phyloP scores from a whole-genome alignment of 2,888 invertebrate genomes.

The Thera obeliscata region DNA sequence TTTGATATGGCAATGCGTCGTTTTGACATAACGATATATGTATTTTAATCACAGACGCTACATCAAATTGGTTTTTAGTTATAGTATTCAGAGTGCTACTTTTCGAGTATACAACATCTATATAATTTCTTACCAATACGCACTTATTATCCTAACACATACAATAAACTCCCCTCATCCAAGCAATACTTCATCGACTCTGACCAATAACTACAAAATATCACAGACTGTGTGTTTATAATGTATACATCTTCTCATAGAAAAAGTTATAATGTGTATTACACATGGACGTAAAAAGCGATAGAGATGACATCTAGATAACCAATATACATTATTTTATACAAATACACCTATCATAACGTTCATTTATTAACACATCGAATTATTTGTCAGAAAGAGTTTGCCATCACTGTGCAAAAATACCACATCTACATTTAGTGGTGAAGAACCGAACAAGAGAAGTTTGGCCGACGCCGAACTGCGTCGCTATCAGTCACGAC shows the following conservation, averaged over 20 bases:
- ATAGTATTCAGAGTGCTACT: constrained; percentile 62
- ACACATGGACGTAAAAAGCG: constrained; percentile 83
- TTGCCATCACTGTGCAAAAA: constrained; percentile 65
- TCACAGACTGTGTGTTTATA: constrained; percentile 84
- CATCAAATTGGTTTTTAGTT: constrained; percentile 68
- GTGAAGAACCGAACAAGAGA: constrained; percentile 36
- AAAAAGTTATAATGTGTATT: constrained; percentile 80
- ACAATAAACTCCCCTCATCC: constrained; percentile 74
- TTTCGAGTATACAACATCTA: constrained; percentile 74
- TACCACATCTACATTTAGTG: constrained; percentile 42
- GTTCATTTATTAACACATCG: constrained; percentile 63
- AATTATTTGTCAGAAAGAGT: constrained; percentile 76
- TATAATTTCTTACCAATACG: constrained; percentile 78
- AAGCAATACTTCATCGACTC: constrained; percentile 82
- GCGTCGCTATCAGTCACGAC: constrained; percentile 15
- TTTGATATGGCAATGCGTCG: constrained; percentile 82
- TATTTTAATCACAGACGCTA: constrained; percentile 82
- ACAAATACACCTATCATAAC: constrained; percentile 63
- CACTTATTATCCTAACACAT: constrained; percentile 79
- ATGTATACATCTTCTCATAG: constrained; percentile 85
- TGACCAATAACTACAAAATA: constrained; percentile 84
- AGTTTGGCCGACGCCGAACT: constrained; percentile 25
- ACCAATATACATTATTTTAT: constrained; percentile 72
- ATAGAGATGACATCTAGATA: constrained; percentile 79
- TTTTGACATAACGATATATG: constrained; percentile 74